Base-by-base conservation (phyloP, 2,797 vertebrate genomes). In the Eospalax fontanierii region DNA sequence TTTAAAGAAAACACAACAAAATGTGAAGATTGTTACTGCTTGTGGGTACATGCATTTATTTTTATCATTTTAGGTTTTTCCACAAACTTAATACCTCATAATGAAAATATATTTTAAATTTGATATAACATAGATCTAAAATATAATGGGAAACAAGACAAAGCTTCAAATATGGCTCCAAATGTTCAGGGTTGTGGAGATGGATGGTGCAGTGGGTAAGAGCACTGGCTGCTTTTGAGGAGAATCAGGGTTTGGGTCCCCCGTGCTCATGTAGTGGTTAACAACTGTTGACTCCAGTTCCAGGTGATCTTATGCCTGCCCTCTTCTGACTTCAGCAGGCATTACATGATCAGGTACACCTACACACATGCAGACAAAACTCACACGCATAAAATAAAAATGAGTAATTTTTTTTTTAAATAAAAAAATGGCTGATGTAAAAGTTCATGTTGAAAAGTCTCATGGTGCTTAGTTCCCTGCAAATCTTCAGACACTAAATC, bases 1-100 rank as follows among this genome's bases (percentile, higher is more conserved):
- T 87, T 89, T 81, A 71, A 87, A 93, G 26, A 18, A 92, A 91
- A 80, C 4, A 54, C 30, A 73, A 7, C 19, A 92, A 71, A 80
- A 71, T 1, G 43, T 2, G 8, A 75, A 66, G 43, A 35, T 63
- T 68, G 16, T 54, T 93, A 12, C 14, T 30, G 4, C 80, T 75
- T 65, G 30, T 81, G 71, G 43, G 33, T 46, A 40, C 1, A 0
- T 16, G 18, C 57, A 59, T 68, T 92, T 66, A 35, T 68, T 84
- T 74, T 86, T 68, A 33, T 66, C 65, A 71, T 80, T 87, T 87
- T 40, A 91, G 46, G 2, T 2, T 71, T 94, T 90, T 95, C 26
- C 50, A 7, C 50, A n/a, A 46, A 15, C 30, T 76, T 68, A 78
- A 38, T 83, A 33, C 83, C 92, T 95, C 19, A 68, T 9, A 43